These are phyloP conservation scores for Lemur catta DNA, from an alignment of 2,797 vertebrate genomes.

Conservation along the genomic window DNA sequence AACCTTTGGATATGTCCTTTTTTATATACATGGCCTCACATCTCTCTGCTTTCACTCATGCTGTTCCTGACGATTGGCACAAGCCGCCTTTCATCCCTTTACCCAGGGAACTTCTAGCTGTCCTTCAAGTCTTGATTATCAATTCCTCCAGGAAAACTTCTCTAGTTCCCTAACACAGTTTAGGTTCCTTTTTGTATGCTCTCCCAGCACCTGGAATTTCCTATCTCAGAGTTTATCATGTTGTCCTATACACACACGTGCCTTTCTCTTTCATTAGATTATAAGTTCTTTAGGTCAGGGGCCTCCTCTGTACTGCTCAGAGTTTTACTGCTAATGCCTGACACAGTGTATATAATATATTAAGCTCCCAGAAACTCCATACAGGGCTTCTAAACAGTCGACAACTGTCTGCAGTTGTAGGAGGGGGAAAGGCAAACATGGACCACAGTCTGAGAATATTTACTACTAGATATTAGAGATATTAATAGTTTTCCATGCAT, in stretches of 20 bases:
- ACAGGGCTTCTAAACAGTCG: neutral
- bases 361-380: neutral
- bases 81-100: neutral
- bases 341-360: neutral
- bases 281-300: neutral
- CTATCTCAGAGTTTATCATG: neutral
- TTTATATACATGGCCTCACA: neutral
- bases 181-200: neutral
- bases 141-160: neutral
- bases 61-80: neutral
- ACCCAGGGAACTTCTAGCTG: neutral
- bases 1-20: neutral
- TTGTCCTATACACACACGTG: accelerated
- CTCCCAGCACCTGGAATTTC: neutral
- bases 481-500: neutral
- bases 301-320: neutral
- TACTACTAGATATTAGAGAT: neutral
- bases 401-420: neutral
- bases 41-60: neutral
- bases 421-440: neutral
- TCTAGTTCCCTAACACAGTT: neutral
- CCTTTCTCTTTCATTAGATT: neutral
- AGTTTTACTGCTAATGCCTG: neutral
- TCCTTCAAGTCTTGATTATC: neutral
- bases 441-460: neutral